A percentile compares a stretch with the other conserved stretches of the same genome.
phyloP scores from a whole-genome alignment of 2,113 vertebrate species.

The Parus major region DNA sequence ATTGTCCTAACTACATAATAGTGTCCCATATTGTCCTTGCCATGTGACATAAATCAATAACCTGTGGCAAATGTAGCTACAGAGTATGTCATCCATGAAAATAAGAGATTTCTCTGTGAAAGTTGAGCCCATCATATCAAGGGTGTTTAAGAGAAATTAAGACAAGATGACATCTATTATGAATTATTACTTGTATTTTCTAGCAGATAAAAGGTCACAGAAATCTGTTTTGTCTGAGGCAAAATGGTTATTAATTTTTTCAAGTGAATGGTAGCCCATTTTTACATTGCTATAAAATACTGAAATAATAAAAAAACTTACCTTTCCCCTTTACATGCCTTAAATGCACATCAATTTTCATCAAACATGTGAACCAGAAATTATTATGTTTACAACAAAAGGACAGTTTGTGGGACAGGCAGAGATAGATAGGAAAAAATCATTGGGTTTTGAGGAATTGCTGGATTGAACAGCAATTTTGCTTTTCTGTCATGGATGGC shows the following conservation, averaged over 20 bases:
- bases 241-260: conserved; percentile 9
- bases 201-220: not conserved
- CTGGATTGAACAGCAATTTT: not conserved
- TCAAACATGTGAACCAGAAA: not conserved
- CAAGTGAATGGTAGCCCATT: not conserved
- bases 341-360: not conserved
- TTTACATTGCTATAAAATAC: not conserved
- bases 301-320: not conserved
- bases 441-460: not conserved
- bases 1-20: conserved; percentile 3
- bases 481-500: accelerated
- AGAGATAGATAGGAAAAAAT: not conserved
- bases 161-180: not conserved
- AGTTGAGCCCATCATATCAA: conserved; percentile 4
- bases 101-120: not conserved
- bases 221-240: not conserved
- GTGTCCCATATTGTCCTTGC: not conserved
- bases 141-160: conserved; percentile 9
- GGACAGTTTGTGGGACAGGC: not conserved
- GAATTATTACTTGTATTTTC: conserved; percentile 14
- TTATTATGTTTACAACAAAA: not conserved
- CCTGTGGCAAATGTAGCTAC: not conserved
- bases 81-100: conserved; percentile 6
- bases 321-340: not conserved
- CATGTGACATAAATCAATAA: not conserved